These are phyloP conservation scores for Folsomia manolachei DNA, from an alignment of 2,888 invertebrate species.

Conservation along the genomic window DNA sequence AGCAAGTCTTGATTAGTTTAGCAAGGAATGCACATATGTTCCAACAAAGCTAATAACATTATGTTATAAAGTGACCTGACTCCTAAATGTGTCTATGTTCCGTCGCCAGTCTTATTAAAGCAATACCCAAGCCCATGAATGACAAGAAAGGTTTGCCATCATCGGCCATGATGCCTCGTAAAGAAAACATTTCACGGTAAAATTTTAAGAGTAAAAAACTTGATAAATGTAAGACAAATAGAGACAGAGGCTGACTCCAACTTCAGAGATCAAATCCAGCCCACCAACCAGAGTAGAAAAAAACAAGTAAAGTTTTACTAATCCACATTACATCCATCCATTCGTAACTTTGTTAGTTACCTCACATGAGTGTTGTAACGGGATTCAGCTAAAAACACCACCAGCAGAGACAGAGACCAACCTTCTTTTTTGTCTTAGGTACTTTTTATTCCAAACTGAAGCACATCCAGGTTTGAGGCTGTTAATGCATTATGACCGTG, in stretches of 20 bases:
- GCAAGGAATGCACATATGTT: too few species aligned
- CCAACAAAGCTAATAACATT: too few species aligned
- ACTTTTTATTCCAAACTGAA: background rate
- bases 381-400: too few species aligned
- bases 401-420: background rate
- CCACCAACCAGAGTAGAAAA: background rate
- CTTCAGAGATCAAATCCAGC: background rate
- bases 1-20: too few species aligned
- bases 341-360: background rate
- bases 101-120: too few species aligned
- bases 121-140: too few species aligned
- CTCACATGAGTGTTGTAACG: too few species aligned
- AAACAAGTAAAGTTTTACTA: background rate
- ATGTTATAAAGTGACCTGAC: too few species aligned
- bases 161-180: background rate
- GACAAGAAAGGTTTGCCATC: too few species aligned
- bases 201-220: background rate
- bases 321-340: background rate
- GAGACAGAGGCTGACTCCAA: background rate
- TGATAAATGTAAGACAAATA: background rate
- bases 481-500: background rate
- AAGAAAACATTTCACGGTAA: background rate
- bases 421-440: background rate
- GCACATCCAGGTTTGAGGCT: background rate
- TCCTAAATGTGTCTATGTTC: too few species aligned